These are phyloP conservation scores for Callionymus lyra DNA, from an alignment of 2,113 vertebrate genomes.

Conservation along the genomic window DNA sequence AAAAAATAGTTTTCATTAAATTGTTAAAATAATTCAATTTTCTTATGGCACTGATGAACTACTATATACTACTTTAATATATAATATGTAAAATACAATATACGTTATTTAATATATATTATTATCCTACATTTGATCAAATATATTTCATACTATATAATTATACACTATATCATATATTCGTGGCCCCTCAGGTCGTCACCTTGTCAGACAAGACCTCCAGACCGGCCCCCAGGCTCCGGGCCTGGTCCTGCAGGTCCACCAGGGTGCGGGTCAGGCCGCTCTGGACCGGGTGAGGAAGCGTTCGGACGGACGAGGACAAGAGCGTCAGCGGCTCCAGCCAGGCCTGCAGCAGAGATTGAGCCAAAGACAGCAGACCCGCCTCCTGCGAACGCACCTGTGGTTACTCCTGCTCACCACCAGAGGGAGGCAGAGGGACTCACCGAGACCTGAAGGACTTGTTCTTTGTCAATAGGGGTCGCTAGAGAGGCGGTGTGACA, in stretches of 20 bases:
- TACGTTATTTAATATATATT: no score
- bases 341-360: constrained; percentile 68
- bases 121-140: no score
- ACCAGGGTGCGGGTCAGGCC: constrained; percentile 57
- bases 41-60: no score
- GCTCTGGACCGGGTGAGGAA: constrained; percentile 56
- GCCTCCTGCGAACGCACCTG: constrained; percentile 41
- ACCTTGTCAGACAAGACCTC: constrained; percentile 59
- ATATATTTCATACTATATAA: no score
- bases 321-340: constrained; percentile 52
- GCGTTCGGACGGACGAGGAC: constrained; percentile 37
- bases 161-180: no score
- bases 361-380: constrained; percentile 60
- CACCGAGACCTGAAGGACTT: constrained; percentile 63
- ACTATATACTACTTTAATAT: no score
- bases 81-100: no score
- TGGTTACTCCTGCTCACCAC: no score
- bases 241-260: constrained; percentile 61
- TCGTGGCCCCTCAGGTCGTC: background rate
- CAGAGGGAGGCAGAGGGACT: constrained; percentile 8
- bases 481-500: constrained; percentile 70
- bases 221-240: constrained; percentile 59
- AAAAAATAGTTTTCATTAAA: no score
- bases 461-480: constrained; percentile 67
- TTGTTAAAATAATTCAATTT: no score